These are phyloP conservation scores for Todiramphus chloris DNA, from an alignment of 2,113 vertebrate species.

Conservation along the genomic window DNA sequence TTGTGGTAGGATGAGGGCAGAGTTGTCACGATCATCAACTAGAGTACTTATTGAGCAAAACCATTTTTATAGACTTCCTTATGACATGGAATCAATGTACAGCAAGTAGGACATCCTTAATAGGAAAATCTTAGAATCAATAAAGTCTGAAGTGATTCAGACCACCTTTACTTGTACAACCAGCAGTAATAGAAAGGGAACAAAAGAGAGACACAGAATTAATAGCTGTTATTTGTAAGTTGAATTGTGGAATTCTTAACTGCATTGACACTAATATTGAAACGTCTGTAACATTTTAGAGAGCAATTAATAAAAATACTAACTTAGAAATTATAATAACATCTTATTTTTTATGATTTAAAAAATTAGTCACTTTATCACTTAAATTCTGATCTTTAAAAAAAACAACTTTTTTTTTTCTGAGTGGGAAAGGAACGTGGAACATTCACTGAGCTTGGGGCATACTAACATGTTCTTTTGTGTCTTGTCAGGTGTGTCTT, in stretches of 20 bases:
- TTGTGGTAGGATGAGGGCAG: not conserved
- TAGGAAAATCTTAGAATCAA: not conserved
- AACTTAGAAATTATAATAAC: not conserved
- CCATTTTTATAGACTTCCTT: not conserved
- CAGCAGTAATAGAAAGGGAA: not conserved
- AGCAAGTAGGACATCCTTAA: not conserved
- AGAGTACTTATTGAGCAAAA: not conserved
- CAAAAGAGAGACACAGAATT: not conserved
- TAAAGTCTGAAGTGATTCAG: not conserved
- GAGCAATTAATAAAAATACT: not conserved
- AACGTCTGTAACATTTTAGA: not conserved
- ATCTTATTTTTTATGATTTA: not conserved
- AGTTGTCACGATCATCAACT: not conserved
- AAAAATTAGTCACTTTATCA: not conserved
- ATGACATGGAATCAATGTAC: not conserved
- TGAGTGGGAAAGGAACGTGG: not conserved
- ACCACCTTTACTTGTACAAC: not conserved
- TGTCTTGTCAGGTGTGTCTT: not conserved
- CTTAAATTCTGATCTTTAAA: not conserved
- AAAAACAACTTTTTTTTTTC: not conserved
- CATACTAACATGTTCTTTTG: not conserved
- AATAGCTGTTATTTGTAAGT: not conserved
- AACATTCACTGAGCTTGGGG: not conserved
- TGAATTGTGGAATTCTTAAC: not conserved
- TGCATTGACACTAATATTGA: not conserved